phyloP scores from a whole-genome alignment of 2,113 vertebrate genomes.

The Symphodus melops region DNA sequence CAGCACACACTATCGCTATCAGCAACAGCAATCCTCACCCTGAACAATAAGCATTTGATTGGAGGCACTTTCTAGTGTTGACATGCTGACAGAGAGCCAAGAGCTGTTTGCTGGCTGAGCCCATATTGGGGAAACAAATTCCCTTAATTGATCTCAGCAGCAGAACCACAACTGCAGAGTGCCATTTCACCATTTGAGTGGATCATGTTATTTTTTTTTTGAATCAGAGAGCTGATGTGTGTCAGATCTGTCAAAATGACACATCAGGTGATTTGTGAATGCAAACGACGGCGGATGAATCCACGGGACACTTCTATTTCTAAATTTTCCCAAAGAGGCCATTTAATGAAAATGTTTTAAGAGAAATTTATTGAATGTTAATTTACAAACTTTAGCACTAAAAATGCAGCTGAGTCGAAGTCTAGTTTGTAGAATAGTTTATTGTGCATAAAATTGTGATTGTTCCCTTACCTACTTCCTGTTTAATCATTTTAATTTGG shows the following conservation, averaged over 20 bases:
- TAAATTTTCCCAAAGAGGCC: neutral
- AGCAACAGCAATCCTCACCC: neutral
- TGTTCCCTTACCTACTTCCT: too few relatives aligned
- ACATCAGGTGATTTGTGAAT: neutral
- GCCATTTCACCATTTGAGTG: neutral
- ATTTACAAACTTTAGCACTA: too few relatives aligned
- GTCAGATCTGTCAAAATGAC: neutral
- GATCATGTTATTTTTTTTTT: conserved; percentile 10
- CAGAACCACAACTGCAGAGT: conserved; percentile 4
- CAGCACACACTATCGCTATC: neutral
- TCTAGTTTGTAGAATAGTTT: too few relatives aligned
- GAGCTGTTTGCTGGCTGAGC: conserved; percentile 20
- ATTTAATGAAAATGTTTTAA: neutral
- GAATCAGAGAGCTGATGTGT: neutral
- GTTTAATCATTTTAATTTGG: too few relatives aligned
- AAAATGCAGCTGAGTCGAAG: too few relatives aligned
- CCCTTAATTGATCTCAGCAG: conserved; percentile 26
- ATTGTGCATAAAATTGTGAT: too few relatives aligned
- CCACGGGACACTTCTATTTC: neutral
- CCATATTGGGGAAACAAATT: conserved; percentile 34
- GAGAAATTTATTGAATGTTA: neutral
- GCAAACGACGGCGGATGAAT: neutral
- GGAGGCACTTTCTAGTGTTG: conserved; percentile 5
- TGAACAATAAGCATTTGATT: conserved; percentile 4
- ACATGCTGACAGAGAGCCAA: conserved; percentile 9